These are phyloP conservation scores for Choloepus hoffmanni DNA, from an alignment of 2,113 vertebrate genomes.

Conservation along the genomic window DNA sequence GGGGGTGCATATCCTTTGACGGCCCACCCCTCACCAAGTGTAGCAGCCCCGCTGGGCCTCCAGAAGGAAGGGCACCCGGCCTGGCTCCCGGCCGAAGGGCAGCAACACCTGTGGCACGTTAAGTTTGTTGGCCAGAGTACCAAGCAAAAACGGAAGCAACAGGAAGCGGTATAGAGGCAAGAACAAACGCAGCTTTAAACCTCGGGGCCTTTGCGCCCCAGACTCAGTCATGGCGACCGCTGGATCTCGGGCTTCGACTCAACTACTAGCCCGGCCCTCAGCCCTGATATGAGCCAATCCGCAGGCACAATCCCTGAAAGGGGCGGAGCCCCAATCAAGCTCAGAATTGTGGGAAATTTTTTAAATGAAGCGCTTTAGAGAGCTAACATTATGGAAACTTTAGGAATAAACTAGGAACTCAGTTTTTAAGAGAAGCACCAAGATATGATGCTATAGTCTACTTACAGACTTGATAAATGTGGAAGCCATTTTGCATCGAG, in stretches of 20 bases:
- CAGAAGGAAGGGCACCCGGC: constrained; percentile 80
- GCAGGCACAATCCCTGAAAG: background rate
- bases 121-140: constrained; percentile 72
- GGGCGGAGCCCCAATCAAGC: background rate
- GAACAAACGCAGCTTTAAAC: fast-evolving
- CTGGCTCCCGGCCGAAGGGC: constrained; percentile 76
- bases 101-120: constrained; percentile 84
- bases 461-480: background rate
- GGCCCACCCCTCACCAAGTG: constrained; percentile 78
- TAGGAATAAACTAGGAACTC: background rate
- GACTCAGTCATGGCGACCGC: constrained; percentile 5
- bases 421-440: background rate
- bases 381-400: background rate
- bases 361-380: fast-evolving
- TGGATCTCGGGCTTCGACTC: fast-evolving
- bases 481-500: background rate
- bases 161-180: fast-evolving
- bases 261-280: background rate
- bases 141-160: background rate
- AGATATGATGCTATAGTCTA: background rate
- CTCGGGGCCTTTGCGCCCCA: fast-evolving
- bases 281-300: constrained; percentile 24
- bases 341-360: constrained; percentile 57
- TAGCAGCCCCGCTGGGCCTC: constrained; percentile 85
- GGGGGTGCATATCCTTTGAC: background rate